A percentile compares a stretch with the other conserved stretches of the same genome.
Conservation (phyloP, 2,797 vertebrate species). For the Ficedula albicollis region DNA sequence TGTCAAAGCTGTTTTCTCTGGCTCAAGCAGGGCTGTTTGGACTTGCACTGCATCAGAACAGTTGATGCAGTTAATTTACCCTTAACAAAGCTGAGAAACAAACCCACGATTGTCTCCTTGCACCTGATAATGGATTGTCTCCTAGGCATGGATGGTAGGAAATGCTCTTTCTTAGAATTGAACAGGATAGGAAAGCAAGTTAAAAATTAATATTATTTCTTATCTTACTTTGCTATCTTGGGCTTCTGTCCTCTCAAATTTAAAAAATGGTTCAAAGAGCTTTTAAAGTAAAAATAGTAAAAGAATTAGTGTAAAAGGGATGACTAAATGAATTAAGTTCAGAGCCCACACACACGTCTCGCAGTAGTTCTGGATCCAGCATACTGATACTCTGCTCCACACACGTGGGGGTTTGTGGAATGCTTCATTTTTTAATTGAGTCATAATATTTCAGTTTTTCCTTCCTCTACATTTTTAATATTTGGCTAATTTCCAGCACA, state of each 20-base stretch:
- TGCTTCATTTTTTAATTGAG: constrained; percentile 6
- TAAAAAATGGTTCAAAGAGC: background rate
- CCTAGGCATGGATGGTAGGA: background rate
- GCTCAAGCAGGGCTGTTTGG: constrained; percentile 1
- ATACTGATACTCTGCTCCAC: background rate
- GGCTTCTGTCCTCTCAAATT: background rate
- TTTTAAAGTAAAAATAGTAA: constrained; percentile 24
- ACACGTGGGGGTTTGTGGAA: constrained; percentile 26
- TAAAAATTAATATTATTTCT: background rate
- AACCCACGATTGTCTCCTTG: background rate
- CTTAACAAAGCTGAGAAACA: background rate
- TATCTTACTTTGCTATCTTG: background rate
- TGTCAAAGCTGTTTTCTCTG: constrained; percentile 21
- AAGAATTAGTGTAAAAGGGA: background rate
- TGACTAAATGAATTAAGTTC: constrained; percentile 49
- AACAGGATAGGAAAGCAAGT: background rate
- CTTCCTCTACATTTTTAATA: constrained; percentile 5
- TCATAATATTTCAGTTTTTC: constrained; percentile 46
- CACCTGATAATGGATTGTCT: background rate
- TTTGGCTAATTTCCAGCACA: constrained; percentile 30
- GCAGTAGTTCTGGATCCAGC: background rate
- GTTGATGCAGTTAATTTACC: constrained; percentile 31
- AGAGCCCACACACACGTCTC: constrained; percentile 14
- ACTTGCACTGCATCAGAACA: background rate
- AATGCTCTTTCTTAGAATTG: background rate